These are phyloP conservation scores for Myathropa florea DNA, from an alignment of 2,888 invertebrate species.

Conservation along the genomic window DNA sequence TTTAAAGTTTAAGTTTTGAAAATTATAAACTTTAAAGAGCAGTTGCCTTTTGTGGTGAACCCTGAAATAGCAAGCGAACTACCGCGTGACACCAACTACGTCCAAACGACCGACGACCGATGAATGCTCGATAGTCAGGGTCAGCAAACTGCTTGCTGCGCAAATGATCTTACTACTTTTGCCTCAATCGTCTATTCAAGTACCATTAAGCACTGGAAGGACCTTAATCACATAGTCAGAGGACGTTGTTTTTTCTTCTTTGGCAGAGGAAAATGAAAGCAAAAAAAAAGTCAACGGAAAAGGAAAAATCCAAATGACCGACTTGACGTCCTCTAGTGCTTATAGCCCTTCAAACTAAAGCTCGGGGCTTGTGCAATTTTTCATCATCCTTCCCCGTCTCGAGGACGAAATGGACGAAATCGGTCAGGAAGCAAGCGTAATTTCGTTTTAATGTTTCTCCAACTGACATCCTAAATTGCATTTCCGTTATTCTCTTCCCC, in stretches of 20 bases:
- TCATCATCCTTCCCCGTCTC: constrained; percentile 27
- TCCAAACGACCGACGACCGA: background rate
- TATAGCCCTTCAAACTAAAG: constrained; percentile 5
- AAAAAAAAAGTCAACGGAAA: background rate
- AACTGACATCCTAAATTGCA: constrained; percentile 69
- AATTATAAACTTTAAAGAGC: background rate
- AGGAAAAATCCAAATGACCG: background rate
- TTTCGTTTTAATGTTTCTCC: constrained; percentile 69
- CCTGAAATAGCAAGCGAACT: background rate
- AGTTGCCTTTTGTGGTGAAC: background rate
- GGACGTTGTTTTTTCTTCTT: background rate
- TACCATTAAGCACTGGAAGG: constrained; percentile 3
- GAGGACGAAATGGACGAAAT: constrained; percentile 38
- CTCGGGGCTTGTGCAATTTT: constrained; percentile 47
- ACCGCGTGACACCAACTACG: background rate
- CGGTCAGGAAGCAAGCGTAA: constrained; percentile 64
- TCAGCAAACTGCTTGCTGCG: background rate
- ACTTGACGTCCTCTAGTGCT: background rate
- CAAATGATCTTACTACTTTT: background rate
- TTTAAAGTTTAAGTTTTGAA: background rate
- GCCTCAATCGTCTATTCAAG: constrained; percentile 4
- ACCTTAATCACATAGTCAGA: constrained; percentile 21
- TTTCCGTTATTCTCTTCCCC: constrained; percentile 44
- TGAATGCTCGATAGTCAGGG: background rate
- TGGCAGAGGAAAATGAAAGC: background rate